phyloP scores from a whole-genome alignment of 2,888 invertebrate species.

The Rhogogaster chlorosoma region DNA sequence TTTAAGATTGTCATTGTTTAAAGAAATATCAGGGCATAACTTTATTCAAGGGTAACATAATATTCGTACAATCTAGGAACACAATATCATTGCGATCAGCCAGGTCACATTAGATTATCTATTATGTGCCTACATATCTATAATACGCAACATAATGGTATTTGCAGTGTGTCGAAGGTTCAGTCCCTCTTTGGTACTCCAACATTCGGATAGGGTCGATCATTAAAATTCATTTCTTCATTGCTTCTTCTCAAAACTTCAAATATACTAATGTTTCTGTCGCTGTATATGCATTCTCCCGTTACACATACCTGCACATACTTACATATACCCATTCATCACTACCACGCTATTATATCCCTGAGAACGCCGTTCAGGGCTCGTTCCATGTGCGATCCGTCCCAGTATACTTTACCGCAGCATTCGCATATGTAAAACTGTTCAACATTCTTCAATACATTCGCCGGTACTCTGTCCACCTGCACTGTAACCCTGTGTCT shows the following conservation, averaged over 20 bases:
- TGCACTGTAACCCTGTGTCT: slow-evolving; percentile 81
- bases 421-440: slow-evolving; percentile 84
- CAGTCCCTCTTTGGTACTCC: not conserved
- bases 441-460: slow-evolving; percentile 78
- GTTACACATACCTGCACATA: not conserved
- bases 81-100: slow-evolving; percentile 34
- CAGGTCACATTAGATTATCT: slow-evolving; percentile 14
- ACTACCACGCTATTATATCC: slow-evolving; percentile 60
- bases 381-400: slow-evolving; percentile 77
- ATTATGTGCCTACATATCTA: slow-evolving; percentile 11
- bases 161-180: slow-evolving; percentile 18
- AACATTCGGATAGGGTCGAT: slow-evolving; percentile 3
- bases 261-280: slow-evolving; percentile 1
- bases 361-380: slow-evolving; percentile 59
- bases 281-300: slow-evolving; percentile 8
- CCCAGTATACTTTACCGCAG: slow-evolving; percentile 90
- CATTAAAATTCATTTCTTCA: not conserved
- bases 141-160: slow-evolving; percentile 18
- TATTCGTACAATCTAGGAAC: slow-evolving; percentile 39
- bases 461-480: slow-evolving; percentile 79
- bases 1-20: not conserved
- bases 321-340: too few relatives aligned
- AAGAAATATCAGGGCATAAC: slow-evolving; percentile 37
- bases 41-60: slow-evolving; percentile 39
- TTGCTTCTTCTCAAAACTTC: not conserved